phyloP scores from a whole-genome alignment of 2,888 invertebrate species.

The Dolichopus griseipennis region DNA sequence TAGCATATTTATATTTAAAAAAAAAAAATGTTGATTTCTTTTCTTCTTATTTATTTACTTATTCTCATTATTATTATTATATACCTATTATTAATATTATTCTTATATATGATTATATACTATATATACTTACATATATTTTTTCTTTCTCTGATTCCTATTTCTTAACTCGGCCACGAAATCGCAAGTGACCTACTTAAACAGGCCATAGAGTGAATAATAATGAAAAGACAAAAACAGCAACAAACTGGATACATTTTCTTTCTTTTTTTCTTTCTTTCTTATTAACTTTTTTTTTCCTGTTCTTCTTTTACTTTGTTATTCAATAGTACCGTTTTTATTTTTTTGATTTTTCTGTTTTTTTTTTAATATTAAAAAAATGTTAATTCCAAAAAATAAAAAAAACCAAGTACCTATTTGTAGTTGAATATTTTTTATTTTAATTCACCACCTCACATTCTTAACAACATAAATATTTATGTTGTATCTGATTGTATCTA shows the following conservation, averaged over 20 bases:
- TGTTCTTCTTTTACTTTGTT: neutral
- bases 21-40: no score
- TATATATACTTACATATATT: neutral
- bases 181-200: conserved; percentile 8
- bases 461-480: no score
- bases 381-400: no score
- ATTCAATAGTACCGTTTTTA: neutral
- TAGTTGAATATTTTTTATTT: no score
- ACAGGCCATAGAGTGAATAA: neutral
- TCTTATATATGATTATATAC: no score
- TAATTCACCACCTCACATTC: no score
- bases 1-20: neutral
- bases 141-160: neutral
- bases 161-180: conserved; percentile 9
- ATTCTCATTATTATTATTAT: no score
- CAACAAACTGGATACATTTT: no score
- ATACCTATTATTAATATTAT: no score
- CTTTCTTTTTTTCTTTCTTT: neutral
- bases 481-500: no score
- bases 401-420: no score
- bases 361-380: neutral
- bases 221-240: neutral
- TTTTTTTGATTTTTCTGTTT: neutral
- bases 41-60: no score
- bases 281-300: neutral